Evolutionary conservation across 2,888 invertebrate species (phyloP).

Genomic region (Nycteola revayana): DNA sequence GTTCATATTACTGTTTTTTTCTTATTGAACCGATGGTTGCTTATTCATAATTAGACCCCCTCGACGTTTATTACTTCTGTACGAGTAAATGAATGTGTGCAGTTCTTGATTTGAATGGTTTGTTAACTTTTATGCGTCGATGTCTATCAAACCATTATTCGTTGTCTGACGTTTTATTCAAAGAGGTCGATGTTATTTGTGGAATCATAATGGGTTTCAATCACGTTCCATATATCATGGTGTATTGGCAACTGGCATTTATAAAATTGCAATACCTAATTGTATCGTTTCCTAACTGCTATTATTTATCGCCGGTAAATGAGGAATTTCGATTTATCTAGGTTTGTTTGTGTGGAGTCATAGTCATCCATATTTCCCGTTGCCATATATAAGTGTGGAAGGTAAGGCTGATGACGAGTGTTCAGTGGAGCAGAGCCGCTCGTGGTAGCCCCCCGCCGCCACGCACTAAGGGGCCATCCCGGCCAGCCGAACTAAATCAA

Average conservation of each 20-base stretch:
- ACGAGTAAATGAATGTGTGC: constrained; percentile 59
- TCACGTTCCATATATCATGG: constrained; percentile 33
- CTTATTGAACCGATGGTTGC: constrained; percentile 64
- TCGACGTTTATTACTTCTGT: constrained; percentile 79
- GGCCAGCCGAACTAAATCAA: constrained; percentile 79
- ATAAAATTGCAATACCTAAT: no score
- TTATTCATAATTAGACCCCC: constrained; percentile 81
- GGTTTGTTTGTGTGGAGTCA: constrained; percentile 35
- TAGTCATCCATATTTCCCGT: constrained; percentile 46
- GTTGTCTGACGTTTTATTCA: constrained; percentile 38
- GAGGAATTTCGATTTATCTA: no score
- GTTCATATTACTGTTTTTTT: constrained; percentile 70
- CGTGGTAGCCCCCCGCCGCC: constrained; percentile 73
- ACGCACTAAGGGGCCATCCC: constrained; percentile 64
- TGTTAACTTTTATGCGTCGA: constrained; percentile 36
- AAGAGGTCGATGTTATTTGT: constrained; percentile 33
- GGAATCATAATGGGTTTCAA: constrained; percentile 33
- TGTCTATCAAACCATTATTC: constrained; percentile 44
- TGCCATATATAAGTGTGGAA: constrained; percentile 75
- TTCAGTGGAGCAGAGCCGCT: constrained; percentile 57
- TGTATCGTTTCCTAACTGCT: no score
- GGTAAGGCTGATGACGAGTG: constrained; percentile 71
- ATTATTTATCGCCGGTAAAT: no score
- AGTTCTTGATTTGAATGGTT: constrained; percentile 57
- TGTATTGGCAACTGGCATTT: constrained; percentile 25